Base-by-base conservation (phyloP, 2,113 vertebrate species). In the Trematocara variabile region DNA sequence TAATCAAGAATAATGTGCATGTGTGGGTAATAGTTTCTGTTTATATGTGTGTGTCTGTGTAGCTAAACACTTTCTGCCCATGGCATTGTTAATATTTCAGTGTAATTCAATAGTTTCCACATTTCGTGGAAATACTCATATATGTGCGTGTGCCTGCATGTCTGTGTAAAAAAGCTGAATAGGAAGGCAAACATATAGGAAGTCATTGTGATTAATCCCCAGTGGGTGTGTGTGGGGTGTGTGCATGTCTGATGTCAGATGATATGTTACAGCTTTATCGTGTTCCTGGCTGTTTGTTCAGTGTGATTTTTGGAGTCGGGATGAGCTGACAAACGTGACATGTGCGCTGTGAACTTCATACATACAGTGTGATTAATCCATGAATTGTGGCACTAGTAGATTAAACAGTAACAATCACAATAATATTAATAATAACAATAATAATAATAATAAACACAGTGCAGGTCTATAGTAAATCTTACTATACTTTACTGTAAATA, bases 11-110 rank as follows among this genome's bases (percentile, higher is more conserved):
- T 50, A 50, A 50, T 33, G 25, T 75, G 41, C 41, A 30, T 18
- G 14, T 30, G 22, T 50, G 44, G 9, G 44, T 48, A 75, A 50
- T 50, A 12, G 48, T 46, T 46, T 50, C 14, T 30, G 44, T 75
- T 50, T n/a, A 75, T 30, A 18, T 41, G 7, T 58, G 37, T 22
- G 48, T 56, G 14, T 12, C 22, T 41, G 41, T 16, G 34, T 80
- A 0, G 70, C 11, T 18, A 18, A 70, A 63, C 34, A 75, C 70
- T 11, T 30, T 81, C 56, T 56, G 78, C 44, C 20, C 52, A 63
- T 82, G 65, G 63, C 78, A 86, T 80, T 79, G 68, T 94, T 54
- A 93, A 95, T 94, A 89, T 93, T 95, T 95, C 86, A 93, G 91
- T 90, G 94, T 86, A 86, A 94, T 86, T 86, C 68, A 83, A 88